Evolutionary conservation across 2,888 invertebrate genomes (phyloP).

Genomic region (Polietes domitor): DNA sequence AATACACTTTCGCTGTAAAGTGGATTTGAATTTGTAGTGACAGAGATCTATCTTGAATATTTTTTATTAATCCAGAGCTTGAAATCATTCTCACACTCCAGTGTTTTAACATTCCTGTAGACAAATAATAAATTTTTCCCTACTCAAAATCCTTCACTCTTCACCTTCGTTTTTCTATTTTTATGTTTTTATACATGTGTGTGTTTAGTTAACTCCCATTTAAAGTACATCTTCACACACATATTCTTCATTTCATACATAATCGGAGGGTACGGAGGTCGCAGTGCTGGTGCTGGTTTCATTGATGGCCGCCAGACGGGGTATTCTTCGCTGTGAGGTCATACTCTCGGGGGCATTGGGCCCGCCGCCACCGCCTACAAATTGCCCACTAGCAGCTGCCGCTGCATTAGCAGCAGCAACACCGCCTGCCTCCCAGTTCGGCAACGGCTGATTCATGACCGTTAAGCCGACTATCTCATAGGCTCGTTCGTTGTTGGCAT

Average conservation of each 20-base stretch:
- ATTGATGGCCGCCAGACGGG: conserved; percentile 83
- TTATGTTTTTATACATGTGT: background rate
- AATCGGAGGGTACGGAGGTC: conserved; percentile 83
- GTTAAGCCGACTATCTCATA: conserved; percentile 84
- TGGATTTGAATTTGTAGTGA: background rate
- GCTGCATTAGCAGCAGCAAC: conserved; percentile 44
- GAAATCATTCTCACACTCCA: too few relatives aligned
- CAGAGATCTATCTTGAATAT: too few relatives aligned
- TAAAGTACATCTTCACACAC: conserved; percentile 51
- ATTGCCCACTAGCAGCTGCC: conserved; percentile 40
- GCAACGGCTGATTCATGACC: conserved; percentile 81
- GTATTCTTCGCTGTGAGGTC: conserved; percentile 79
- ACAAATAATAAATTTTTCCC: too few relatives aligned
- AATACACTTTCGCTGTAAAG: background rate
- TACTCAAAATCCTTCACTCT: too few relatives aligned
- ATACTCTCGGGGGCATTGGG: conserved; percentile 72
- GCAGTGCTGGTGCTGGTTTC: conserved; percentile 82
- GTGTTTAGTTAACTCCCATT: background rate
- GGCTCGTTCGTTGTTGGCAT: conserved; percentile 81
- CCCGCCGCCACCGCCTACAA: conserved; percentile 37
- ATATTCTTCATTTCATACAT: conserved; percentile 79
- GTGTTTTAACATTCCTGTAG: too few relatives aligned
- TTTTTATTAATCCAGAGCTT: too few relatives aligned
- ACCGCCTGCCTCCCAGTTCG: conserved; percentile 79
- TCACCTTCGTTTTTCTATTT: too few relatives aligned